phyloP scores from a whole-genome alignment of 2,113 vertebrate genomes.

The Spheniscus mendiculus region DNA sequence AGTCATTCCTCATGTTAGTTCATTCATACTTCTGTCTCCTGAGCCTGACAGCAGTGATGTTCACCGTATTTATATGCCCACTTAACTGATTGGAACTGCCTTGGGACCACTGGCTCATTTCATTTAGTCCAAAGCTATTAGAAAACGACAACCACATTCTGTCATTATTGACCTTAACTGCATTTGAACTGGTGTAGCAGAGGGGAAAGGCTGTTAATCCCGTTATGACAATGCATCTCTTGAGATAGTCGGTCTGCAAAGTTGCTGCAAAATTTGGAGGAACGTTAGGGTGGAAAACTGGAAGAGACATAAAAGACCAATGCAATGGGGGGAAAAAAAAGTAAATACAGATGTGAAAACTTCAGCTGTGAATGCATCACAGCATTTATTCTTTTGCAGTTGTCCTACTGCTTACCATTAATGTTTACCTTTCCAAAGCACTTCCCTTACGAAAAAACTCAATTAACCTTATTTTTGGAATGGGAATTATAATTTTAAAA shows the following conservation, averaged over 20 bases:
- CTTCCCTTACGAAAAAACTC: background rate
- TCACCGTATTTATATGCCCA: background rate
- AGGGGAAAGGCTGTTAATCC: background rate
- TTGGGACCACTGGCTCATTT: background rate
- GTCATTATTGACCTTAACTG: background rate
- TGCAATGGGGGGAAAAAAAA: background rate
- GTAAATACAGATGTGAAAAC: background rate
- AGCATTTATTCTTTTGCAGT: background rate
- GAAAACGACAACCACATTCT: background rate
- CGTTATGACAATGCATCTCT: background rate
- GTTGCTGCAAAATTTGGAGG: background rate
- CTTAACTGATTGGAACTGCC: background rate
- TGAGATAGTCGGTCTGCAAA: background rate
- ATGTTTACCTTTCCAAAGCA: background rate
- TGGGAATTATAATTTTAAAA: background rate
- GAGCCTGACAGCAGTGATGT: background rate
- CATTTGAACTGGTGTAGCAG: background rate
- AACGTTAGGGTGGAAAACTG: background rate
- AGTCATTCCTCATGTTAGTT: background rate
- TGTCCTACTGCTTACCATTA: background rate
- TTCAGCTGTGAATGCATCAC: background rate
- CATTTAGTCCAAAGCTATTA: background rate
- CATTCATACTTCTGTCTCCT: background rate
- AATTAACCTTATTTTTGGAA: background rate
- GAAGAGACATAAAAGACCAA: background rate